Evolutionary conservation across 2,888 invertebrate genomes (phyloP), one percentile per base, ranked within the genome.

Genomic region (Archips crataeganus): DNA sequence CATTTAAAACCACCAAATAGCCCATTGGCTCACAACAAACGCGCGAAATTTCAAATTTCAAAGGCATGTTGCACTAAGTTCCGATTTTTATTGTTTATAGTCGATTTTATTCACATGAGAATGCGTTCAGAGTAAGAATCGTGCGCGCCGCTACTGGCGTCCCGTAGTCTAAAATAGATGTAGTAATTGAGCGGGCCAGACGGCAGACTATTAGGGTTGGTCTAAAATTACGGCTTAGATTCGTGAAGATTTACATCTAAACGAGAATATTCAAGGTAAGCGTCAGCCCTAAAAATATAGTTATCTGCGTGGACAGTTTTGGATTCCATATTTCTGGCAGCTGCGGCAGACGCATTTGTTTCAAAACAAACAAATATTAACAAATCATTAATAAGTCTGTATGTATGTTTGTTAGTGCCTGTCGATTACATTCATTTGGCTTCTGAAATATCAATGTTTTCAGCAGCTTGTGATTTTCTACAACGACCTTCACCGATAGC

Each of bases 111-210:
- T 81, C 82, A 80, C 82, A 80, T 83, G 84, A 79, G 79, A 84
- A 81, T 75, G 77, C 76, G 64, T 64, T 75, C 36, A 8, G 62
- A 54, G 72, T 32, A 57, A 45, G 72, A 32, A 15, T 65, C 87
- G 85, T 84, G 79, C 82, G 78, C 80, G 63, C 78, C 80, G 82
- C 82, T 78, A 80, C 85, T 23, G 57, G 45, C 67, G 67, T 84
- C 85, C 86, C 80, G 77, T 74, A 76, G 80, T 86, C 88, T 80
- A 88, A 93, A 93, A 92, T 93, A 93, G 92, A 89, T 85, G 83
- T 85, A 84, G 87, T 90, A 89, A 90, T 91, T 89, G 88, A 84
- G 83, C 80, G 79, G 81, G 80, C 88, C 89, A 90, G 91, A 90
- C 92, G 84, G 81, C 88, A 89, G 89, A 87, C 85, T 78, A 85